A percentile compares a stretch with the other conserved stretches of the same genome.
Evolutionary conservation across 2,888 invertebrate genomes (phyloP).

Genomic region (Priapulus caudatus): DNA sequence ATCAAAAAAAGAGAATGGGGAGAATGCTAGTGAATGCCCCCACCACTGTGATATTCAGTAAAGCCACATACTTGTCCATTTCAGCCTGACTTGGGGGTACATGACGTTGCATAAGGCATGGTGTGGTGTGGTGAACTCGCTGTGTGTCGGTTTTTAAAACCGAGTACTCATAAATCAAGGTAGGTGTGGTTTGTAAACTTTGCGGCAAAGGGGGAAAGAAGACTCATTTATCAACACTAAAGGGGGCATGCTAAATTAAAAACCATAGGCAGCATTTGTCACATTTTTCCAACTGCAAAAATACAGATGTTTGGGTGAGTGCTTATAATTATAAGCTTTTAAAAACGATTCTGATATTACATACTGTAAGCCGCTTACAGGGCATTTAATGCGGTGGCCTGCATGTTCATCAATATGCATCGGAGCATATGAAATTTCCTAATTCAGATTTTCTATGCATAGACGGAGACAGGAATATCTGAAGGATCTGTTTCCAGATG

Average conservation of each 20-base stretch:
- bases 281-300: not conserved
- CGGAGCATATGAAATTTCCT: too few relatives aligned
- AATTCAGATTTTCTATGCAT: not conserved
- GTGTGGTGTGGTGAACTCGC: slow-evolving; percentile 69
- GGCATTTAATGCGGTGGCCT: too few relatives aligned
- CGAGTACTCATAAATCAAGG: slow-evolving; percentile 64
- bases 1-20: too few relatives aligned
- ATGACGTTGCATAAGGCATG: slow-evolving; percentile 65
- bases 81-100: slow-evolving; percentile 54
- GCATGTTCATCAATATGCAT: too few relatives aligned
- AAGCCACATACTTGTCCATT: slow-evolving; percentile 16
- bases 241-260: not conserved
- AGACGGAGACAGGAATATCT: slow-evolving; percentile 47
- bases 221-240: not conserved
- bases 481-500: slow-evolving; percentile 72
- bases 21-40: too few relatives aligned
- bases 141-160: slow-evolving; percentile 75
- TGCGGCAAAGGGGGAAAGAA: too few relatives aligned
- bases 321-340: too few relatives aligned
- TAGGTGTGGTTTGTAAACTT: slow-evolving; percentile 41
- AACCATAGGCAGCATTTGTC: not conserved
- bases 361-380: too few relatives aligned
- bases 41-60: too few relatives aligned
- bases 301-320: too few relatives aligned
- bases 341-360: too few relatives aligned